Conservation (phyloP, 64 coral and sea anemone species). For the Orbicella faveolata region DNA sequence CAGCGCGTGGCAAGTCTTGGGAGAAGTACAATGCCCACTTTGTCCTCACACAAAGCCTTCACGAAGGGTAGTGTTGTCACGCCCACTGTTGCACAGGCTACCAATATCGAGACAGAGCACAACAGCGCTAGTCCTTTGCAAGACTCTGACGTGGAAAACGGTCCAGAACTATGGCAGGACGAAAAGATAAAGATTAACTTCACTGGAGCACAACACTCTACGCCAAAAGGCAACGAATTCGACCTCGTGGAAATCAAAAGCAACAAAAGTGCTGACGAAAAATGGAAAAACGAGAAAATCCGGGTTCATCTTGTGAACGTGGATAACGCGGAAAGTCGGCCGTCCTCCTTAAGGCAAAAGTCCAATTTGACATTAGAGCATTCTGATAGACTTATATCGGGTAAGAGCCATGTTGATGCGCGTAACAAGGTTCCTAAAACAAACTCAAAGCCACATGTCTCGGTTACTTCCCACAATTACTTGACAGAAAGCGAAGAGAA, state of each 20-base stretch:
- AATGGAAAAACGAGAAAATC: constrained; percentile 3
- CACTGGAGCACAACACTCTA: background rate
- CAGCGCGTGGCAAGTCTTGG: background rate
- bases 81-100: background rate
- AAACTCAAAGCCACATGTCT: background rate
- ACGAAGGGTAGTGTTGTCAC: background rate
- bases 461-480: background rate
- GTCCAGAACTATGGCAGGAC: background rate
- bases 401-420: background rate
- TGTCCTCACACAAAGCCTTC: background rate
- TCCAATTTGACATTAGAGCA: background rate
- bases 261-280: background rate
- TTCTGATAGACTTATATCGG: background rate
- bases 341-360: background rate
- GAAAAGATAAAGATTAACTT: constrained; percentile 8
- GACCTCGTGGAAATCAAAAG: background rate
- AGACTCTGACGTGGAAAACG: background rate
- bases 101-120: background rate
- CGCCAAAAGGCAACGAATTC: background rate
- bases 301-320: background rate
- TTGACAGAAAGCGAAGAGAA: background rate
- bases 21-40: background rate
- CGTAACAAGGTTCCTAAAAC: background rate
- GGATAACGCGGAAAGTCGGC: background rate
- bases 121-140: too few species aligned